Conservation (phyloP, 2,797 vertebrate species). For the Neopelma chrysocephalum region DNA sequence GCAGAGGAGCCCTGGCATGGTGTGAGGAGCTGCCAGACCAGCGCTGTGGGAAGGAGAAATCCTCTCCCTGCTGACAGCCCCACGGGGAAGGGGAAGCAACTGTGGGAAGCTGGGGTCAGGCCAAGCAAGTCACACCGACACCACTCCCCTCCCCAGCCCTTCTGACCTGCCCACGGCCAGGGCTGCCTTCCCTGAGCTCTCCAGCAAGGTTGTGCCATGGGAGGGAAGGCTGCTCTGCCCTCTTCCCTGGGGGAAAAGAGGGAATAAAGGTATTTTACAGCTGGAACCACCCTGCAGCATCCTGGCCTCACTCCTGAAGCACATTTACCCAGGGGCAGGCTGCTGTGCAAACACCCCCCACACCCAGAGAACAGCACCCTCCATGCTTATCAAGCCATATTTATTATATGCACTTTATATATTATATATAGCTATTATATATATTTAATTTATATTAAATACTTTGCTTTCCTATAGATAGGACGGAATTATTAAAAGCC, state of each 20-base stretch:
- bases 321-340: background rate
- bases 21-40: background rate
- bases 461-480: fast-evolving
- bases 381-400: too few relatives aligned
- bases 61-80: background rate
- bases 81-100: background rate
- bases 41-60: background rate
- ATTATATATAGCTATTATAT: too few relatives aligned
- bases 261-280: background rate
- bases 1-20: background rate
- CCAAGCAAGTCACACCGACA: background rate
- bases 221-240: background rate
- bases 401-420: too few relatives aligned
- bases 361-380: background rate
- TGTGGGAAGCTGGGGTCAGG: background rate
- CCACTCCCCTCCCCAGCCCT: background rate
- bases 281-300: background rate
- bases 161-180: background rate
- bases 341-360: background rate
- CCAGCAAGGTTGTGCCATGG: fast-evolving
- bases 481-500: background rate
- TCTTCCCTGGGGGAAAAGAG: fast-evolving
- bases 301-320: background rate
- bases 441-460: background rate
- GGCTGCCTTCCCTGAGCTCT: background rate